Evolutionary conservation across 1,140 invertebrate genomes (phyloP), one percentile per base, ranked within the genome.

Genomic region (Archegozetes longisetosus): DNA sequence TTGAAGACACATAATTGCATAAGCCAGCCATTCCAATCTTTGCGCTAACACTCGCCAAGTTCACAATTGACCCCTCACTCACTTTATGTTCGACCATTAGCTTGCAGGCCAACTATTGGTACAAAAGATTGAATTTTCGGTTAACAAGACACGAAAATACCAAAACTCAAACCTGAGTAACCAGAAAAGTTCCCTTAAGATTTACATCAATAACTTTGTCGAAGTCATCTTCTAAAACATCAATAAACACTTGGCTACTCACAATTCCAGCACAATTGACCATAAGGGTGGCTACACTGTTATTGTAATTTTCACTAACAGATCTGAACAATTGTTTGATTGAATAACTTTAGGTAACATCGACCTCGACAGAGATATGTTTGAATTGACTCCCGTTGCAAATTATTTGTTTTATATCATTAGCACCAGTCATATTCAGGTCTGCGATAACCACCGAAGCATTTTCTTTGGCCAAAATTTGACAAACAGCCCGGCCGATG

Each of bases 221-320:
- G 74, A 88, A 94, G 68, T 84, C 80, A 54, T 78, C 70, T 64
- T 86, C 82, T 1, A 78, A 79, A 70, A 91, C 77, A 70, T 90
- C 86, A 2, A 89, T 66, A 51, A 93, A 67, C 70, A 86, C 88
- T 62, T 82, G 82, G 70, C 92, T 88, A 58, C 80, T 76, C 0
- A 81, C 86, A 23, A 94, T 89, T 1, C 89, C 89, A 23, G 89
- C 90, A n/a, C 82, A 85, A 71, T 93, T 92, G 0, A 93, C 81
- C 46, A 91, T 72, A 55, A 92, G 80, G 29, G 78, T 79, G 23
- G 88, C 85, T 22, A 81, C 77, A 52, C 25, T 17, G 17, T 70
- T 68, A 61, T 75, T 75, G 67, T 81, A 88, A 60, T 79, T 74
- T 1, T 76, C 69, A 25, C 79, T 64, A 0, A 79, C 71, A 58